A percentile compares a stretch with the other conserved stretches of the same genome.
Evolutionary conservation across 2,888 invertebrate genomes (phyloP).

Genomic region (Piscicola geometra): DNA sequence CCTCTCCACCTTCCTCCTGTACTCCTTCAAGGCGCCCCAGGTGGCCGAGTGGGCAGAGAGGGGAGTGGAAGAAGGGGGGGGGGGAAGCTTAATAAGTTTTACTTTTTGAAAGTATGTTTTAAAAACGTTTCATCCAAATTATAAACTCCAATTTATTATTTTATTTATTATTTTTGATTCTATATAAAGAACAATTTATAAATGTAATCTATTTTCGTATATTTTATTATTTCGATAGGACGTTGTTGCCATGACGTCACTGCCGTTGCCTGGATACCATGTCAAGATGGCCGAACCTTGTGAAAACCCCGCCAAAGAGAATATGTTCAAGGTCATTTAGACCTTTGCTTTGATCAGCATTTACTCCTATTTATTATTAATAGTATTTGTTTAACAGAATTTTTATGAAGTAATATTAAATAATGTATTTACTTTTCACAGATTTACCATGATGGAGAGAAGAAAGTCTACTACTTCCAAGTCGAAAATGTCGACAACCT

Average conservation of each 20-base stretch:
- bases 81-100: too few species aligned
- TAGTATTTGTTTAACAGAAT: background rate
- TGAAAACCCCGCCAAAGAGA: conserved; percentile 48
- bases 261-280: conserved; percentile 63
- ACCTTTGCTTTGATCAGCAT: background rate
- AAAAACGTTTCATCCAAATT: too few species aligned
- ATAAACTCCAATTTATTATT: too few species aligned
- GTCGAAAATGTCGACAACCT: conserved; percentile 53
- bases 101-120: too few species aligned
- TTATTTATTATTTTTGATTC: too few species aligned
- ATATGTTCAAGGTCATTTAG: conserved; percentile 39
- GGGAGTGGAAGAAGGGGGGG: too few species aligned
- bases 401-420: background rate
- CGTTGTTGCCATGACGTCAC: conserved; percentile 60
- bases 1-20: conserved; percentile 62
- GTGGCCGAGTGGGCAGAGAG: too few species aligned
- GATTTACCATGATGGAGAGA: conserved; percentile 39
- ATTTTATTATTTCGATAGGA: conserved; percentile 50
- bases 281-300: conserved; percentile 54
- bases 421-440: conserved; percentile 47
- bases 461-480: conserved; percentile 60
- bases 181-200: too few species aligned
- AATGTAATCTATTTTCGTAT: too few species aligned
- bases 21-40: conserved; percentile 56
- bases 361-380: too few species aligned